Evolutionary conservation across 1,140 invertebrate genomes (phyloP).

Genomic region (Amyelois transitella): DNA sequence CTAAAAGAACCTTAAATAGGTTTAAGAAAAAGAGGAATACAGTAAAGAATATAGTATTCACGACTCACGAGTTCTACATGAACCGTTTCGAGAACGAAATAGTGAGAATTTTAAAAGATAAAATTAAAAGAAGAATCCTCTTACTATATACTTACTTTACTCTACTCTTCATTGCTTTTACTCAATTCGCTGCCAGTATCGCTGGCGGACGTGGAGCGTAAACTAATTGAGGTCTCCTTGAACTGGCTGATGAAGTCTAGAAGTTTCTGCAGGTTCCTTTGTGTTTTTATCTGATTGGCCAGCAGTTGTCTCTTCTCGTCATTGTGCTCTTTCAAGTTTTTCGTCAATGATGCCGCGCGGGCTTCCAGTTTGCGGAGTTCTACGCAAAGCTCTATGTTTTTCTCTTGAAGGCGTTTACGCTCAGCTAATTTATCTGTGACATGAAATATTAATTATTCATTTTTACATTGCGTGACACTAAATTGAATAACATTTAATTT

Average conservation of each 20-base stretch:
- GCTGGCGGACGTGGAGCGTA: constrained; percentile 51
- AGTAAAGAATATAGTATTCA: too few species aligned
- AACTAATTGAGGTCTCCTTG: constrained; percentile 62
- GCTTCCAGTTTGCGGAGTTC: constrained; percentile 65
- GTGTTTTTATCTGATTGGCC: constrained; percentile 67
- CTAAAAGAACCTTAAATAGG: too few species aligned
- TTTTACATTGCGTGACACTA: too few species aligned
- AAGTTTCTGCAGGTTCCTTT: constrained; percentile 66
- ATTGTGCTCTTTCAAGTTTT: constrained; percentile 67
- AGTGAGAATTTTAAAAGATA: too few species aligned
- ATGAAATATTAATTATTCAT: background rate
- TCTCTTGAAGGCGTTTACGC: constrained; percentile 62
- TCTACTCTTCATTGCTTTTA: constrained; percentile 63
- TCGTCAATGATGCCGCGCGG: constrained; percentile 57
- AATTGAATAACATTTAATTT: too few species aligned
- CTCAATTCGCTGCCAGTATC: constrained; percentile 57
- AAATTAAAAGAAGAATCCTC: too few species aligned
- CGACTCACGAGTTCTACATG: too few species aligned
- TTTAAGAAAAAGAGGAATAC: too few species aligned
- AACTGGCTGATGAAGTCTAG: constrained; percentile 71
- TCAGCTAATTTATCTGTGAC: constrained; percentile 63
- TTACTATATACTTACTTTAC: constrained; percentile 21
- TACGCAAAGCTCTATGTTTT: constrained; percentile 60
- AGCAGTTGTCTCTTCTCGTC: constrained; percentile 63
- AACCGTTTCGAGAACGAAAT: too few species aligned